Conservation (phyloP, 2,113 vertebrate genomes). For the Engraulis encrasicolus region DNA sequence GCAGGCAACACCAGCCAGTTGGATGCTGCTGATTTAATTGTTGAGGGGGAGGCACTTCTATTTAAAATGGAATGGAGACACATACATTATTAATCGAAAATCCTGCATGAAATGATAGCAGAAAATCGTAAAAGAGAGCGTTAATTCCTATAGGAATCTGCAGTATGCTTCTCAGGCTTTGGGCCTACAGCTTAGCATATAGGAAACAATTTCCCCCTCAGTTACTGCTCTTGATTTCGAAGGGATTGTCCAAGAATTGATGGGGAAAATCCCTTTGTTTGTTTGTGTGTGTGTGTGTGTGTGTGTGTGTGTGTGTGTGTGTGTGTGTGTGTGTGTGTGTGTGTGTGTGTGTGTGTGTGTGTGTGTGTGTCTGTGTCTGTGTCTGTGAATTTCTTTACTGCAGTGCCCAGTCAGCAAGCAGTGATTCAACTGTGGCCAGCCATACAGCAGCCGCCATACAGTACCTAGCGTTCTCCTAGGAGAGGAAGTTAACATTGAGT, state of each 20-base stretch:
- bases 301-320: no score
- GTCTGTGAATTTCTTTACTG: constrained; percentile 48
- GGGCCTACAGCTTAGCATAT: background rate
- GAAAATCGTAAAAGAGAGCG: background rate
- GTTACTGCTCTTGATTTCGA: background rate
- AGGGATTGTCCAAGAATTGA: background rate
- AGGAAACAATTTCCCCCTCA: background rate
- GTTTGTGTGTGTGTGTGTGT: no score
- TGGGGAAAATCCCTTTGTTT: background rate
- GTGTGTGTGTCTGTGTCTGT: no score
- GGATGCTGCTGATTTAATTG: constrained; percentile 41
- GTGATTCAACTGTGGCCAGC: constrained; percentile 67
- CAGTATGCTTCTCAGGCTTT: background rate
- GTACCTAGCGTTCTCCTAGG: constrained; percentile 63
- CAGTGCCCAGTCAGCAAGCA: constrained; percentile 54
- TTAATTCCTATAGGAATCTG: constrained; percentile 9
- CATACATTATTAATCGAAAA: constrained; percentile 47
- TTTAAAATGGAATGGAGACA: no score
- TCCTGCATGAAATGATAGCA: constrained; percentile 41
- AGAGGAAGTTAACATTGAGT: constrained; percentile 76
- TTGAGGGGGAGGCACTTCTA: constrained; percentile 31
- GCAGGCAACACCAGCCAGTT: constrained; percentile 2
- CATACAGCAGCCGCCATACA: constrained; percentile 4
- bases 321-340: no score
- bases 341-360: no score